These are phyloP conservation scores for Adelphocoris suturalis DNA, from an alignment of 2,888 invertebrate genomes.

Conservation along the genomic window DNA sequence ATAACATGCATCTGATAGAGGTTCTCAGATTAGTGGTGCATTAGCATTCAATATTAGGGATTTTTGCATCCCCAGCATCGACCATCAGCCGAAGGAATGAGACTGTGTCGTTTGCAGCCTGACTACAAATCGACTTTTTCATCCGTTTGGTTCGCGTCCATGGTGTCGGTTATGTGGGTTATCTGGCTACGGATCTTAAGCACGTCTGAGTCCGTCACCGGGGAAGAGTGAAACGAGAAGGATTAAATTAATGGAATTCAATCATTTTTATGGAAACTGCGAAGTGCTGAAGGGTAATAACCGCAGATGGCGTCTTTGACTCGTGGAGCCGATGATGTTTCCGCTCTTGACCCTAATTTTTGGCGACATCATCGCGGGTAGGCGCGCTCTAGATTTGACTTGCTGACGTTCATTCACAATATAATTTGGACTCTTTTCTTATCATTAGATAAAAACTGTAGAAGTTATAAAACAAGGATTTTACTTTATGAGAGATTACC, in stretches of 20 bases:
- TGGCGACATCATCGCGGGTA: neutral
- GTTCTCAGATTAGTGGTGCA: neutral
- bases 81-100: conserved; percentile 20
- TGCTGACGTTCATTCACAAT: neutral
- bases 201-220: conserved; percentile 24
- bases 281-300: neutral
- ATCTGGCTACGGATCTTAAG: conserved; percentile 14
- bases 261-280: conserved; percentile 8
- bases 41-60: conserved; percentile 14
- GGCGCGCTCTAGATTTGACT: neutral
- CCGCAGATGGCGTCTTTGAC: neutral
- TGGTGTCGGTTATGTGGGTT: conserved; percentile 37
- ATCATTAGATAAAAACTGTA: too few species aligned
- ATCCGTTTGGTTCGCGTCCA: neutral
- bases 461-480: too few species aligned
- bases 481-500: neutral
- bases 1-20: conserved; percentile 12
- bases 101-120: neutral
- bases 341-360: conserved; percentile 22
- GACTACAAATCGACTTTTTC: conserved; percentile 43
- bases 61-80: neutral
- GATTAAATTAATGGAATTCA: conserved; percentile 47
- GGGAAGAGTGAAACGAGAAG: conserved; percentile 18
- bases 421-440: neutral
- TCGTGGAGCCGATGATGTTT: neutral